Evolutionary conservation across 1,140 invertebrate genomes (phyloP).

Genomic region (Lepidurus apus): DNA sequence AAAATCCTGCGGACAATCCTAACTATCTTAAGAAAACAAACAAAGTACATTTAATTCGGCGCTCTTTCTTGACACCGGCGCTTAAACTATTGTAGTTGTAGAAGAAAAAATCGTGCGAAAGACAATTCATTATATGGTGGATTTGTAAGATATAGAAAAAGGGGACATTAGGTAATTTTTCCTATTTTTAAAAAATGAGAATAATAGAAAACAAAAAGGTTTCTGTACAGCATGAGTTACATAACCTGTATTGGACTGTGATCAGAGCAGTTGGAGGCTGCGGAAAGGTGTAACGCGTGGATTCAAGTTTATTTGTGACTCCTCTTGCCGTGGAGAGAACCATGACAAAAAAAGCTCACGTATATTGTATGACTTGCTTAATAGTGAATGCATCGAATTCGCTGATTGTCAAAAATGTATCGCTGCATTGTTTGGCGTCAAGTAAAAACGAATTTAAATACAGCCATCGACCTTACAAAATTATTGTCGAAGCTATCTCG

Average conservation of each 20-base stretch:
- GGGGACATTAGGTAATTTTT: neutral
- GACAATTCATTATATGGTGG: neutral
- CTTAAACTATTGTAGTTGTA: conserved; percentile 12
- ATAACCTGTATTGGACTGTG: conserved; percentile 13
- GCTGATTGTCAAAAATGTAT: conserved; percentile 1
- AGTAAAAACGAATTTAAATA: conserved; percentile 5
- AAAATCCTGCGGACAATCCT: neutral
- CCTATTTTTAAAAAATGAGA: neutral
- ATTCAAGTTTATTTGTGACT: neutral
- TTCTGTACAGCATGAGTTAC: conserved; percentile 13
- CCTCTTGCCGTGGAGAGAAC: neutral
- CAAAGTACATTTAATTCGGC: neutral
- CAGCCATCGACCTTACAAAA: conserved; percentile 3
- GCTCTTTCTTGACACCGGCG: neutral
- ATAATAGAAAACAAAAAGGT: neutral
- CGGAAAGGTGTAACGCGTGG: neutral
- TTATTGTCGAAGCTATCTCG: neutral
- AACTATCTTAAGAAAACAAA: neutral
- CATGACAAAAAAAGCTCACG: conserved; percentile 18
- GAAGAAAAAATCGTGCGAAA: neutral
- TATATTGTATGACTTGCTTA: conserved; percentile 12
- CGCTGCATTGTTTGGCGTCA: conserved; percentile 6
- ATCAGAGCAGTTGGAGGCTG: conserved; percentile 11
- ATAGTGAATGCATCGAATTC: conserved; percentile 14
- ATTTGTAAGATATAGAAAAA: conserved; percentile 1